Conservation (phyloP, 2,888 invertebrate species). For the Ormyrus thymus region DNA sequence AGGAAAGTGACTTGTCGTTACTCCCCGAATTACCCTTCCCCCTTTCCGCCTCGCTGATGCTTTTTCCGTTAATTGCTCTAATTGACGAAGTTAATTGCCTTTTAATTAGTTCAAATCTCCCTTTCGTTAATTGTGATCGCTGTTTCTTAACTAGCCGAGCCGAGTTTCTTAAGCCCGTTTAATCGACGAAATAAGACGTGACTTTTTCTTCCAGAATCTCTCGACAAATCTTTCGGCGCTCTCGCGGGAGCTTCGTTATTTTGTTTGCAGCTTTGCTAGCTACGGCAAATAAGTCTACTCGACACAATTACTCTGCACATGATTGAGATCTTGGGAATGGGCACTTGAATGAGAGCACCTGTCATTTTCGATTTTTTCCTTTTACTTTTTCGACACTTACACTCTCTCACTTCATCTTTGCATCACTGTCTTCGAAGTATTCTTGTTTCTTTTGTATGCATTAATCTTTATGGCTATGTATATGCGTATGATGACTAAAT, state of each 20-base stretch:
- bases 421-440: no score
- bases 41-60: not conserved
- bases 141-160: no score
- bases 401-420: no score
- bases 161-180: no score
- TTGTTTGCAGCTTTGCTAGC: conserved; percentile 32
- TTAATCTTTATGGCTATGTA: no score
- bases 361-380: not conserved
- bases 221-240: not conserved
- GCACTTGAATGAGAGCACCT: not conserved
- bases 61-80: conserved; percentile 26
- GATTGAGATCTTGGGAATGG: conserved; percentile 15
- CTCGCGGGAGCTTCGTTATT: conserved; percentile 9
- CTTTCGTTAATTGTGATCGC: not conserved
- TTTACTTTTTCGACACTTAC: no score
- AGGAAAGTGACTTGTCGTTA: conserved; percentile 32
- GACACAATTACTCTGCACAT: conserved; percentile 15
- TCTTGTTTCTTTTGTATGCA: no score
- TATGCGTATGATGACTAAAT: no score
- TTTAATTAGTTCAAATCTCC: conserved; percentile 13
- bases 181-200: not conserved
- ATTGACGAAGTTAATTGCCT: conserved; percentile 10
- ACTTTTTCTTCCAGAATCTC: not conserved
- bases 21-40: conserved; percentile 16
- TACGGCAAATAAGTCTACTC: not conserved